phyloP scores from a whole-genome alignment of 2,888 invertebrate species.

The Drosophila stalkeri region DNA sequence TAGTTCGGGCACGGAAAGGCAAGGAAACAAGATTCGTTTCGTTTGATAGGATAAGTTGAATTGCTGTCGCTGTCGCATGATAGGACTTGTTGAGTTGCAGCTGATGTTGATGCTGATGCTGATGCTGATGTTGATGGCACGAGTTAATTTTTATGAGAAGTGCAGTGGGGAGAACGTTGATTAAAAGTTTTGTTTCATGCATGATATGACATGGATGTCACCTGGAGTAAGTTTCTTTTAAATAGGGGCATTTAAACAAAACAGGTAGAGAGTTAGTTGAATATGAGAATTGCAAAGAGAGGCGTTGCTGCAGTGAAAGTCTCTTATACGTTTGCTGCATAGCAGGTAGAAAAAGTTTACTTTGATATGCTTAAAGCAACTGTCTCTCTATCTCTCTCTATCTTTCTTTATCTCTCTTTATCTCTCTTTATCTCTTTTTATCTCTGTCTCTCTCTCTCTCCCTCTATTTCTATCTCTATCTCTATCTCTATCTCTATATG shows the following conservation, averaged over 20 bases:
- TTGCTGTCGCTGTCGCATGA: constrained; percentile 5
- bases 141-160: not conserved
- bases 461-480: too few species aligned
- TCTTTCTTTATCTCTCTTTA: too few species aligned
- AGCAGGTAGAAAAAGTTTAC: not conserved
- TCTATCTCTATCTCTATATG: too few species aligned
- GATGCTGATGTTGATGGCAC: not conserved
- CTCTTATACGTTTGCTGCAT: not conserved
- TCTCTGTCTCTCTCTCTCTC: too few species aligned
- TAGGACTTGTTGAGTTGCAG: not conserved
- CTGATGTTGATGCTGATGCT: not conserved
- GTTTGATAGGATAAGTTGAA: constrained; percentile 1
- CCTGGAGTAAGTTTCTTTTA: too few species aligned
- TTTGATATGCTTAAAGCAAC: too few species aligned
- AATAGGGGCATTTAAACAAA: not conserved
- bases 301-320: not conserved
- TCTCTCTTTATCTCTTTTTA: too few species aligned
- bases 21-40: not conserved
- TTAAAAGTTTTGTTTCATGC: not conserved
- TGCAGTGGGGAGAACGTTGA: not conserved
- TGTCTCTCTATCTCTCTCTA: too few species aligned
- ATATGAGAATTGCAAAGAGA: not conserved
- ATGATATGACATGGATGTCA: not conserved
- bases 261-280: not conserved
- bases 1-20: not conserved